These are phyloP conservation scores for Rapana venosa DNA, from an alignment of 2,888 invertebrate species.

Conservation along the genomic window DNA sequence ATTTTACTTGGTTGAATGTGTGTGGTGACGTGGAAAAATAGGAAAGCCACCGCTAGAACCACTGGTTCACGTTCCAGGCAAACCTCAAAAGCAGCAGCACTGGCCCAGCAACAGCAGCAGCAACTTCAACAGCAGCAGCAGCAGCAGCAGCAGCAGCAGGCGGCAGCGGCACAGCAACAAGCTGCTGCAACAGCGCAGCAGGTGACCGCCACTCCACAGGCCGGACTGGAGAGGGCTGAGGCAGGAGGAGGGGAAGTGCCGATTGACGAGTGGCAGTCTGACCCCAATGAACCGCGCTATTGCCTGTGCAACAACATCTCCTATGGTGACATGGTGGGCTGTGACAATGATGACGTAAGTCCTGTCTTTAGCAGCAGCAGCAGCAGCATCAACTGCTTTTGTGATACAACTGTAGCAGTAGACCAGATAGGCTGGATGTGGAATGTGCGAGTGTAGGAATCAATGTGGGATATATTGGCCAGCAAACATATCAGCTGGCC, in stretches of 20 bases:
- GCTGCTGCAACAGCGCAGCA: slow-evolving; percentile 58
- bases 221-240: slow-evolving; percentile 68
- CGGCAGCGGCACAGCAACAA: slow-evolving; percentile 62
- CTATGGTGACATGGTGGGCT: slow-evolving; percentile 99
- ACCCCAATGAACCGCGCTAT: slow-evolving; percentile 97
- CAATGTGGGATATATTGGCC: too few relatives aligned
- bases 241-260: slow-evolving; percentile 68
- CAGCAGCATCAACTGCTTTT: too few relatives aligned
- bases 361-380: too few relatives aligned
- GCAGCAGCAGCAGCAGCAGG: slow-evolving; percentile 72
- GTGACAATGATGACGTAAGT: slow-evolving; percentile 96
- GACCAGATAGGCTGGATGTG: too few relatives aligned
- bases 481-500: too few relatives aligned
- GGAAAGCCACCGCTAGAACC: too few relatives aligned
- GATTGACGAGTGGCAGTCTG: slow-evolving; percentile 89
- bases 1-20: too few relatives aligned
- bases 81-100: slow-evolving; percentile 68
- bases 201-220: slow-evolving; percentile 72
- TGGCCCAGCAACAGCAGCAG: slow-evolving; percentile 72
- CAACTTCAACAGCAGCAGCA: slow-evolving; percentile 73
- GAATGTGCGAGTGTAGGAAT: too few relatives aligned
- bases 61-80: slow-evolving; percentile 54
- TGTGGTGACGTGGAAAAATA: too few relatives aligned
- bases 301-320: slow-evolving; percentile 98
- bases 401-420: too few relatives aligned